These are phyloP conservation scores for Heliconius charithonia DNA, from an alignment of 2,888 invertebrate genomes.

Conservation along the genomic window DNA sequence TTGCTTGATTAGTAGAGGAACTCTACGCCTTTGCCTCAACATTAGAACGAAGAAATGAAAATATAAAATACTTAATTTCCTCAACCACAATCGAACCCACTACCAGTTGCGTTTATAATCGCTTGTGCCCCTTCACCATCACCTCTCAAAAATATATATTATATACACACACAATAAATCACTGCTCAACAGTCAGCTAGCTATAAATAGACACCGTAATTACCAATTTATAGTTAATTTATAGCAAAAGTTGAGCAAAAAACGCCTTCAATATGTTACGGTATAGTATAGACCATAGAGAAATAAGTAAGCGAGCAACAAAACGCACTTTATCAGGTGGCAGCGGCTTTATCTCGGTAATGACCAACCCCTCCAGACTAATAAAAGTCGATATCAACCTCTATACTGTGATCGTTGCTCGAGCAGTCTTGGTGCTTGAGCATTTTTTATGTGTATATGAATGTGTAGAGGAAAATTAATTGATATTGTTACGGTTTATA, in stretches of 20 bases:
- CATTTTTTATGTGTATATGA: neutral
- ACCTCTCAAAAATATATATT: neutral
- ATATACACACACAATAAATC: neutral
- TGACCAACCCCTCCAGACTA: slow-evolving; percentile 81
- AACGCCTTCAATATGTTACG: slow-evolving; percentile 31
- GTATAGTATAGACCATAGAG: slow-evolving; percentile 54
- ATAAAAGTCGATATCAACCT: slow-evolving; percentile 82
- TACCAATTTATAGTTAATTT: slow-evolving; percentile 18
- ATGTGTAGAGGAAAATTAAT: neutral
- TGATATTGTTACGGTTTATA: neutral
- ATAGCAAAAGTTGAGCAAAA: slow-evolving; percentile 28
- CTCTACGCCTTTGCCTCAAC: too few species aligned
- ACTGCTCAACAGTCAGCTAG: neutral
- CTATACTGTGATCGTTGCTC: slow-evolving; percentile 53
- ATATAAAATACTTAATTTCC: too few species aligned
- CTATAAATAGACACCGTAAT: slow-evolving; percentile 16
- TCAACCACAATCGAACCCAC: too few species aligned
- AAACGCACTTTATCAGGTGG: slow-evolving; percentile 84
- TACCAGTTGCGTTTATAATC: too few species aligned
- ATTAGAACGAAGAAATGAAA: too few species aligned
- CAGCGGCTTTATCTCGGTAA: slow-evolving; percentile 82
- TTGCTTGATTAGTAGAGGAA: too few species aligned
- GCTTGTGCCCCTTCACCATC: too few species aligned
- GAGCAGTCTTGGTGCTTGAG: slow-evolving; percentile 62
- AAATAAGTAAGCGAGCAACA: slow-evolving; percentile 80